Base-by-base conservation (phyloP, 2,888 invertebrate genomes). In the Sminthurides aquaticus region DNA sequence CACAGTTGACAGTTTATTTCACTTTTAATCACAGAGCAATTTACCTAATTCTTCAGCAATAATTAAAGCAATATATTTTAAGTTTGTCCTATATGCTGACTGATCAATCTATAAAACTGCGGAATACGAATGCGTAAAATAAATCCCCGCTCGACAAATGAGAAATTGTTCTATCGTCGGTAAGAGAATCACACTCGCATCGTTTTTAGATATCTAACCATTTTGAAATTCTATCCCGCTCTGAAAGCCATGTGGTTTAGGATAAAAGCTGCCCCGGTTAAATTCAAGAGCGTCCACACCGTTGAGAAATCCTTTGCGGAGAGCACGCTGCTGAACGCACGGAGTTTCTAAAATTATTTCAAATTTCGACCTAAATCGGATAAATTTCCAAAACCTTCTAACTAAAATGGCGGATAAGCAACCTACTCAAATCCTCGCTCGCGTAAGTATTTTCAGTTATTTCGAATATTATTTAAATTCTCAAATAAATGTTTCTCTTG, bases 361-460 rank as follows among this genome's bases (percentile, higher is more conserved):
- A 48, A 48, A 48, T 15, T 18, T 48, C 15, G 15, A 18, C 15
- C 43, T 15, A 34, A 34, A 34, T 34, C 43, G 43, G 43, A 11
- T 34, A 34, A 34, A 34, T 5, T 34, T 34, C 15, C 43, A 15
- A 34, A 34, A 34, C 5, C 15, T 15, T 34, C 43, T 18, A 52
- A 20, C 20, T 8, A 52, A 5, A 8, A 52, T 52, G 52, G 52
- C 52, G 5, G 52, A 52, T 52, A 52, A 52, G 20, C 52, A 34
- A 62, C 26, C 43, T 3, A 22, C 22, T 25, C 25, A 29, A 60
- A 20, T 48, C 24, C 18, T 27, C 3, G 48, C 25, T 48, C 49
- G n/a, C 29, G 70, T 77, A 65, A 61, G 62, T 57, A 8, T 56
- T 55, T 43, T 24, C 24, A 24, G 15, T 48, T 63, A 66, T 76